Percentiles rank a stretch among this genome's conserved stretches.
These are phyloP conservation scores for Typhlichthys subterraneus DNA, from an alignment of 2,797 vertebrate genomes.

Conservation along the genomic window DNA sequence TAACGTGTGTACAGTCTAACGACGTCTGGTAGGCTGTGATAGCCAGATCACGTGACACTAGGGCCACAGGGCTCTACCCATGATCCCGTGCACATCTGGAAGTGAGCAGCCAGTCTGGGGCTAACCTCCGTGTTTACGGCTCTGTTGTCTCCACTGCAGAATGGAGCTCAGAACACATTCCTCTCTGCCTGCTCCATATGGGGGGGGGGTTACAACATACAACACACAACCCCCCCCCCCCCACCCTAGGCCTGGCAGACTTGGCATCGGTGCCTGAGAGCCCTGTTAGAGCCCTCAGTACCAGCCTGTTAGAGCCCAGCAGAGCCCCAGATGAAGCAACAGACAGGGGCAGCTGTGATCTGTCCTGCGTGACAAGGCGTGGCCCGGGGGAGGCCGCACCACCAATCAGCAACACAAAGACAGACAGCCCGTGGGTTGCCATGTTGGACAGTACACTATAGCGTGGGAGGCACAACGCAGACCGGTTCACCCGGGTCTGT, in stretches of 20 bases:
- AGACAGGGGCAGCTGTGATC: conserved; percentile 43
- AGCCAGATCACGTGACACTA: too few species aligned
- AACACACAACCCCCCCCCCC: background rate
- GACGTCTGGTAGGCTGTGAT: too few species aligned
- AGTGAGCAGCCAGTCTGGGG: conserved; percentile 71
- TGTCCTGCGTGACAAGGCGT: conserved; percentile 52
- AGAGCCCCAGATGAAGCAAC: conserved; percentile 33
- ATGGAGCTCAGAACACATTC: conserved; percentile 75
- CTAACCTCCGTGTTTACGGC: conserved; percentile 73
- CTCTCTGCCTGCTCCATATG: conserved; percentile 73
- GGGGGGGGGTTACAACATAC: conserved; percentile 47
- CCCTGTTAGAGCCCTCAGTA: conserved; percentile 19
- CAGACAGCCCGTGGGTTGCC: conserved; percentile 59
- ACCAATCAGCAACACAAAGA: conserved; percentile 67
- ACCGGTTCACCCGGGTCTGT: conserved; percentile 80
- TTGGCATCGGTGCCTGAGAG: conserved; percentile 37
- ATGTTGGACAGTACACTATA: conserved; percentile 60
- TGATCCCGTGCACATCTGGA: conserved; percentile 69
- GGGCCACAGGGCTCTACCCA: background rate
- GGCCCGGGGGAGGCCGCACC: conserved; percentile 63
- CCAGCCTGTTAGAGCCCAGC: conserved; percentile 1
- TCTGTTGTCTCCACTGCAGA: conserved; percentile 78
- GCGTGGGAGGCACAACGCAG: conserved; percentile 51
- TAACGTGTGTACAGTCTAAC: too few species aligned
- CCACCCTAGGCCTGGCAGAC: conserved; percentile 36